Evolutionary conservation across 1,140 invertebrate genomes (phyloP).

Genomic region (Drosophila pruinosa): DNA sequence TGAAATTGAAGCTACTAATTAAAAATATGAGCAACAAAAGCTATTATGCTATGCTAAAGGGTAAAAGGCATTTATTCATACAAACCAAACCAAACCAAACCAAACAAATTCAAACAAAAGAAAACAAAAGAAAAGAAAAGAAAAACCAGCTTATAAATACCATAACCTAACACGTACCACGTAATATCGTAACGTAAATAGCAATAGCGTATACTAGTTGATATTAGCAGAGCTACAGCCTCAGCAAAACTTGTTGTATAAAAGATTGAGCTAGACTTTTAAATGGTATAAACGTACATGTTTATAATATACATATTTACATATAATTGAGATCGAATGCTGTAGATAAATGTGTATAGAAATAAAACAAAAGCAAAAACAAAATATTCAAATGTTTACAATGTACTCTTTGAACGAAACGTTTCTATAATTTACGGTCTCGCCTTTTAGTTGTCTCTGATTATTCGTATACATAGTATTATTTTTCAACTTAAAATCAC

Average conservation of each 20-base stretch:
- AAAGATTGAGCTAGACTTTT: slow-evolving; percentile 78
- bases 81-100: slow-evolving; percentile 14
- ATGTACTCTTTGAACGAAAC: slow-evolving; percentile 8
- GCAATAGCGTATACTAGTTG: slow-evolving; percentile 68
- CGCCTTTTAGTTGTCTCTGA: slow-evolving; percentile 51
- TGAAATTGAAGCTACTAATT: slow-evolving; percentile 35
- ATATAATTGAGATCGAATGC: slow-evolving; percentile 42
- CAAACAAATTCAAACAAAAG: slow-evolving; percentile 8
- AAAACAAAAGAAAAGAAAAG: slow-evolving; percentile 2
- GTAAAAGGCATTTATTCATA: slow-evolving; percentile 78
- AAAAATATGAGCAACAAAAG: slow-evolving; percentile 53
- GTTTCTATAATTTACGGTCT: slow-evolving; percentile 43
- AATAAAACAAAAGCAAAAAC: slow-evolving; percentile 31
- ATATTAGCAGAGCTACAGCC: slow-evolving; percentile 51
- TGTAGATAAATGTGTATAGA: slow-evolving; percentile 75
- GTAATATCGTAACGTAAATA: slow-evolving; percentile 75
- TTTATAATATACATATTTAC: slow-evolving; percentile 56
- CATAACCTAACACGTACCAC: slow-evolving; percentile 60
- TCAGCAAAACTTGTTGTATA: slow-evolving; percentile 68
- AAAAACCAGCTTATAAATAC: slow-evolving; percentile 54
- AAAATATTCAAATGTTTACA: slow-evolving; percentile 27
- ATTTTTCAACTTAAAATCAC: not conserved
- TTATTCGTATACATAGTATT: not conserved
- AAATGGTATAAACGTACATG: slow-evolving; percentile 53
- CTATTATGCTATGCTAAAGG: slow-evolving; percentile 75